These are phyloP conservation scores for Barypeithes pellucidus DNA, from an alignment of 2,888 invertebrate species.

Conservation along the genomic window DNA sequence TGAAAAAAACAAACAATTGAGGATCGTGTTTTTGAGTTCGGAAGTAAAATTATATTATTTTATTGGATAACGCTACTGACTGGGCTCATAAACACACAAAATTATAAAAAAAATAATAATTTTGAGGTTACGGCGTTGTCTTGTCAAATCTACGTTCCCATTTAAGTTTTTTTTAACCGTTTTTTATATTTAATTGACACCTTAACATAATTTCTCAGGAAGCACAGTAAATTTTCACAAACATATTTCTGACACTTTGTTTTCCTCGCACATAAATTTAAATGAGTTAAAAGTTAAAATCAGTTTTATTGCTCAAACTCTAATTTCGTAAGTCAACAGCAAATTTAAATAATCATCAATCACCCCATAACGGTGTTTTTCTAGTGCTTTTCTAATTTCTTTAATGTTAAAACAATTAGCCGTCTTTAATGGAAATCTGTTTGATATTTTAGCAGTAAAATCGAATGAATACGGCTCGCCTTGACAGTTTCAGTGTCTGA, in stretches of 20 bases:
- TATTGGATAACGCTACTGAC: too few species aligned
- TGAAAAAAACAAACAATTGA: too few species aligned
- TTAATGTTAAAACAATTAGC: conserved; percentile 35
- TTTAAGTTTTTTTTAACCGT: too few species aligned
- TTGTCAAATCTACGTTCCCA: too few species aligned
- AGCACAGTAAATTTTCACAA: too few species aligned
- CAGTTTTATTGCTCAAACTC: conserved; percentile 6
- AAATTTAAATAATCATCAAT: conserved; percentile 43
- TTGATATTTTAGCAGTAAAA: conserved; percentile 46
- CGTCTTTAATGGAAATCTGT: conserved; percentile 30
- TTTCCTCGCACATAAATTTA: not conserved
- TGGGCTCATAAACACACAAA: too few species aligned
- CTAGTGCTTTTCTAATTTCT: conserved; percentile 17
- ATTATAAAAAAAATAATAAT: too few species aligned
- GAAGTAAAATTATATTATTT: too few species aligned
- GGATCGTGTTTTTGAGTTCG: too few species aligned
- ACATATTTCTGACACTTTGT: not conserved
- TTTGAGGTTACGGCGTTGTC: too few species aligned
- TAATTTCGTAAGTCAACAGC: conserved; percentile 27
- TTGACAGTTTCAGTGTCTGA: conserved; percentile 44
- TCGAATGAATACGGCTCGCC: conserved; percentile 32
- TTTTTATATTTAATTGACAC: too few species aligned
- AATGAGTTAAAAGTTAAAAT: not conserved
- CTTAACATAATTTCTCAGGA: too few species aligned
- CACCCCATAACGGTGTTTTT: conserved; percentile 32